Evolutionary conservation across 2,888 invertebrate species (phyloP).

Genomic region (Schrankia costaestrigalis): DNA sequence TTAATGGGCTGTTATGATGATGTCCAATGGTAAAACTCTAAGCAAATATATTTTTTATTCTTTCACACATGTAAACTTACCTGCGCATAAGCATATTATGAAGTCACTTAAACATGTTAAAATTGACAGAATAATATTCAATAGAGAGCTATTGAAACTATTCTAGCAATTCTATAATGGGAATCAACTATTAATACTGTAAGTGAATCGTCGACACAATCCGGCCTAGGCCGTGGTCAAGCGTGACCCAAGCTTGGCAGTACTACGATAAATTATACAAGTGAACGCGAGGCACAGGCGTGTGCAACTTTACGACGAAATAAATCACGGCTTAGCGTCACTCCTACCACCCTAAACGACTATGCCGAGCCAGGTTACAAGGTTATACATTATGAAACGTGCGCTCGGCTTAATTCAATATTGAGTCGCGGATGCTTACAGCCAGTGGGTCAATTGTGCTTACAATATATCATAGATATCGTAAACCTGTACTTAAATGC

Average conservation of each 20-base stretch:
- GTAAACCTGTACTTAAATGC: too few relatives aligned
- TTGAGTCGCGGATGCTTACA: constrained; percentile 22
- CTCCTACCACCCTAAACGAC: constrained; percentile 49
- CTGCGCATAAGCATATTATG: too few relatives aligned
- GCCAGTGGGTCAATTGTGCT: constrained; percentile 43
- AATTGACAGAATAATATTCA: too few relatives aligned
- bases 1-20: too few relatives aligned
- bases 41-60: too few relatives aligned
- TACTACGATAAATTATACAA: constrained; percentile 72
- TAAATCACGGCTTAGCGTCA: constrained; percentile 68
- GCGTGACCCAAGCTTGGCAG: constrained; percentile 48
- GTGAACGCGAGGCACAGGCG: constrained; percentile 71
- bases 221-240: constrained; percentile 61
- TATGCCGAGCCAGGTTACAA: constrained; percentile 38
- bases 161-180: constrained; percentile 21
- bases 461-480: constrained; percentile 15
- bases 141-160: too few relatives aligned
- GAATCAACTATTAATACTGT: constrained; percentile 36
- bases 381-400: constrained; percentile 42
- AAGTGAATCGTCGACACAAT: constrained; percentile 50
- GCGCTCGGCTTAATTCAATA: constrained; percentile 34
- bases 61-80: too few relatives aligned
- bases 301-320: constrained; percentile 69
- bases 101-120: too few relatives aligned
- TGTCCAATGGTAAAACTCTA: too few relatives aligned